Base-by-base conservation (phyloP, 2,888 invertebrate species). In the Pteria penguin region DNA sequence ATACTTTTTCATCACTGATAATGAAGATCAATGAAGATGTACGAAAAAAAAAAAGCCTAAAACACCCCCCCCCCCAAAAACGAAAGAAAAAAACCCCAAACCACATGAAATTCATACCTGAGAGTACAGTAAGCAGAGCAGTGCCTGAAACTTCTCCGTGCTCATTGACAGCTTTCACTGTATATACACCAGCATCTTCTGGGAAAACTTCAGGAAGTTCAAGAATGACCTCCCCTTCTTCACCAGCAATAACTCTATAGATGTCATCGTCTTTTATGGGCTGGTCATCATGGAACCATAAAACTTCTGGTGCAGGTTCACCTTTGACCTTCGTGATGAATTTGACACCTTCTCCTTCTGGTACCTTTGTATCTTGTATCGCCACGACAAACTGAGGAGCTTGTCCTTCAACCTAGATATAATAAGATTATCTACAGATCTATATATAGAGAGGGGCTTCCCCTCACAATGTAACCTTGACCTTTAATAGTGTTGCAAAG, bases 281-380 rank as follows among this genome's bases (percentile, higher is more conserved):
- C 70, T 94, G 80, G 65, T 95, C 96, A 88, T 97, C 95, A 91
- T 96, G 96, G 89, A 94, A 95, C 98, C 98, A 98, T 24, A 94
- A 94, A 82, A 99, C 80, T 33, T 88, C 87, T 45, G 92, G 92
- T 24, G 85, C 81, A 5, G 93, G 93, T 67, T 88, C 85, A 68
- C 93, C 93, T 74, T 85, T 86, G 70, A 92, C 90, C 73, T 89
- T 84, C 83, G 91, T 91, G 36, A 88, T 88, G 32, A 92, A 86
- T 8, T 83, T 79, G 5, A 87, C 90, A 27, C 84, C 79, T 75
- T 89, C 87, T 36, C 91, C 91, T 76, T 91, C 91, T 22, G 83
- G 83, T 27, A 89, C 86, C 11, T 79, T 84, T 24, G 86, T 65
- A 73, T 91, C 90, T 65, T 82, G 77, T 54, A 88, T 85, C 29